These are phyloP conservation scores for Andrena dorsata DNA, from an alignment of 2,888 invertebrate genomes.

Conservation along the genomic window DNA sequence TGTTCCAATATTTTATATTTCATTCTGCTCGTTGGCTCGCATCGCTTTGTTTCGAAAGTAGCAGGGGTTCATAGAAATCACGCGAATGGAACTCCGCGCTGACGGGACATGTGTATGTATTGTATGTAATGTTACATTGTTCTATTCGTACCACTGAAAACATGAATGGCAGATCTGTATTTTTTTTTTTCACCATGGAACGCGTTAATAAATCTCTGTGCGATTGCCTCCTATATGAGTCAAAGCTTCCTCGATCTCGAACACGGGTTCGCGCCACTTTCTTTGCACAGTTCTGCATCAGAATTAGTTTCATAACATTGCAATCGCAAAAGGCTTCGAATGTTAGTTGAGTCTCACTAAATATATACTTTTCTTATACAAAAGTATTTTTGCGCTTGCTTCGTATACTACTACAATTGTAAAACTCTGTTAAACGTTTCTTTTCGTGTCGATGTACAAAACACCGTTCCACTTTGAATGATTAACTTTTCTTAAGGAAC, in stretches of 20 bases:
- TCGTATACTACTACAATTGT: slow-evolving; percentile 13
- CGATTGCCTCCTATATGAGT: slow-evolving; percentile 27
- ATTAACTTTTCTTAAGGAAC: neutral
- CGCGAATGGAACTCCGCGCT: slow-evolving; percentile 52
- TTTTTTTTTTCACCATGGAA: slow-evolving; percentile 26
- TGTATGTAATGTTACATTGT: slow-evolving; percentile 41
- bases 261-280: slow-evolving; percentile 28
- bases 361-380: neutral
- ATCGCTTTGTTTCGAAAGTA: slow-evolving; percentile 23
- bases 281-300: slow-evolving; percentile 43
- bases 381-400: slow-evolving; percentile 32
- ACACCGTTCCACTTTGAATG: neutral
- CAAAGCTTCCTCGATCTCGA: slow-evolving; percentile 42
- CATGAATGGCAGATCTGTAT: slow-evolving; percentile 50
- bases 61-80: slow-evolving; percentile 4
- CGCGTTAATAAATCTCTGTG: slow-evolving; percentile 26
- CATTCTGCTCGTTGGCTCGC: neutral
- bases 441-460: neutral
- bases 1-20: neutral
- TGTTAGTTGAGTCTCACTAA: slow-evolving; percentile 25
- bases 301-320: neutral
- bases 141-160: slow-evolving; percentile 35
- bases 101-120: slow-evolving; percentile 4
- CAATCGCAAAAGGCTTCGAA: slow-evolving; percentile 38
- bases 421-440: neutral